These are phyloP conservation scores for Brienomyrus brachyistius DNA, from an alignment of 2,113 vertebrate genomes.

Conservation along the genomic window DNA sequence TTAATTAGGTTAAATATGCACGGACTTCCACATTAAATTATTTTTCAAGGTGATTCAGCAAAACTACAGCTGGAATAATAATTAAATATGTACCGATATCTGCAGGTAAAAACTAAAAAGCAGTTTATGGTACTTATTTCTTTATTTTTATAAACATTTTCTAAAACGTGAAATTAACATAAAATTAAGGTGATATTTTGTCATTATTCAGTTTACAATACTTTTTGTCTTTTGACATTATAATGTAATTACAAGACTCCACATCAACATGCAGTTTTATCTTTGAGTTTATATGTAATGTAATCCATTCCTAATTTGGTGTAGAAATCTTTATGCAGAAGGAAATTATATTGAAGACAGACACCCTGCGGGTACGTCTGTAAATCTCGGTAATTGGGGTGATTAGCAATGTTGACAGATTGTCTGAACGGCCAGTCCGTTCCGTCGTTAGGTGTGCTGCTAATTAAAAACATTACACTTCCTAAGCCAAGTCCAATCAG, in stretches of 20 bases:
- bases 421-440: conserved; percentile 18
- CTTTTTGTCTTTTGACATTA: neutral
- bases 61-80: neutral
- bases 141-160: neutral
- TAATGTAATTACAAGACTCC: neutral
- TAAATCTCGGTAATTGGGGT: conserved; percentile 27
- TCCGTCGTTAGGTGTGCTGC: conserved; percentile 11
- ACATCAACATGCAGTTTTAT: conserved; percentile 13
- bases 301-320: conserved; percentile 15
- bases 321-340: neutral
- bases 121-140: neutral
- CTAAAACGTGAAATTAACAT: neutral
- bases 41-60: neutral
- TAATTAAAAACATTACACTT: conserved; percentile 40
- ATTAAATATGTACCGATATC: neutral
- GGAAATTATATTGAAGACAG: conserved; percentile 9
- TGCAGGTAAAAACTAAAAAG: neutral
- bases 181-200: neutral
- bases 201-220: neutral
- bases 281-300: neutral
- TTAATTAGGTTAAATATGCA: neutral
- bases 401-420: conserved; percentile 29
- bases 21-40: neutral
- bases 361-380: conserved; percentile 14
- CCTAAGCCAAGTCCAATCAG: conserved; percentile 3